Conservation (phyloP, 1,140 invertebrate species). For the Calliphora vicina region DNA sequence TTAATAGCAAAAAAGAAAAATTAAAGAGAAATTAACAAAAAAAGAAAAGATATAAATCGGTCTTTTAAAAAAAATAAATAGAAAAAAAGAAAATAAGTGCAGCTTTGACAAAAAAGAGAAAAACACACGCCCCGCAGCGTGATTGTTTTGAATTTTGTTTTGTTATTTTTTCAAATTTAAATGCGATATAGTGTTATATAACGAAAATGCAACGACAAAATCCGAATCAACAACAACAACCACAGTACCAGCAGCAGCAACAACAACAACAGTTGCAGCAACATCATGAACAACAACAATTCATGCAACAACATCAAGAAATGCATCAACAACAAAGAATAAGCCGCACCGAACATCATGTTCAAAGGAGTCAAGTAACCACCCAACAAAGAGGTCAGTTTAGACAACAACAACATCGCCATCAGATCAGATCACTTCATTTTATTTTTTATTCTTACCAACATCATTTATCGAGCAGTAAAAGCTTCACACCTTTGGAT, state of each 20-base stretch:
- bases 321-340: conserved; percentile 70
- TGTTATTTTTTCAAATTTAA: conserved; percentile 50
- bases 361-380: conserved; percentile 76
- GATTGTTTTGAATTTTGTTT: conserved; percentile 27
- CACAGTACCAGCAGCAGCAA: conserved; percentile 62
- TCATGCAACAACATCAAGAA: conserved; percentile 51
- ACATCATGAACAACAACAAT: conserved; percentile 65
- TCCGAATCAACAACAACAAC: conserved; percentile 63
- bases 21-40: background rate
- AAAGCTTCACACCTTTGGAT: background rate
- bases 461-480: background rate
- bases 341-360: conserved; percentile 76
- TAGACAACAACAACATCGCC: background rate
- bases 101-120: background rate
- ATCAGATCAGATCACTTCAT: too few species aligned
- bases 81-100: background rate
- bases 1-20: background rate
- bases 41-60: background rate
- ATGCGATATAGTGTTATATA: conserved; percentile 63
- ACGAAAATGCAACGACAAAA: conserved; percentile 64
- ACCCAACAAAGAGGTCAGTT: conserved; percentile 80
- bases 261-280: conserved; percentile 68
- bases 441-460: background rate
- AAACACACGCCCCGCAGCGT: background rate
- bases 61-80: background rate